phyloP scores from a whole-genome alignment of 1,140 invertebrate genomes.

The Ostrea denselamellosa region DNA sequence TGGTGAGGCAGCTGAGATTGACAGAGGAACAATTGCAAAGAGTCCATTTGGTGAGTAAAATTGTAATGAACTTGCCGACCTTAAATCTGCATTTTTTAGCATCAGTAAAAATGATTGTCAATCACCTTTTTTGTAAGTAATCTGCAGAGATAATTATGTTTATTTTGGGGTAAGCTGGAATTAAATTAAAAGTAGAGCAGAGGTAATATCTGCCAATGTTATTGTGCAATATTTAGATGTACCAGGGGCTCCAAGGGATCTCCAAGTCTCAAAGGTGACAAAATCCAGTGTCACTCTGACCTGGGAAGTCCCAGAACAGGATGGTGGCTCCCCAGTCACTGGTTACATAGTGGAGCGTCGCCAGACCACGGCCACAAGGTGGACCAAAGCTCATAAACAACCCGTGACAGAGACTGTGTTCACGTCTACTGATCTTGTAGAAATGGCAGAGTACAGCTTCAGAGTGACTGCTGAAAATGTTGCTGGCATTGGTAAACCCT shows the following conservation, averaged over 20 bases:
- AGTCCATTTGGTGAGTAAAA: slow-evolving; percentile 74
- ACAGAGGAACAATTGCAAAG: slow-evolving; percentile 80
- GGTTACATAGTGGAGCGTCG: slow-evolving; percentile 94
- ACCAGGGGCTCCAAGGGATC: slow-evolving; percentile 73
- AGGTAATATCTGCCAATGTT: background rate
- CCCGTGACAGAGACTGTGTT: slow-evolving; percentile 83
- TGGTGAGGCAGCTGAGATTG: slow-evolving; percentile 86
- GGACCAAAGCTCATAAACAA: slow-evolving; percentile 81
- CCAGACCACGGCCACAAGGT: slow-evolving; percentile 85
- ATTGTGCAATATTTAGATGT: slow-evolving; percentile 78
- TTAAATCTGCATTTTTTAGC: too few species aligned
- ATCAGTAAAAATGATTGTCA: too few species aligned
- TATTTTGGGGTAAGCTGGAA: too few species aligned
- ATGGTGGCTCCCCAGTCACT: slow-evolving; percentile 96
- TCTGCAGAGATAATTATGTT: too few species aligned
- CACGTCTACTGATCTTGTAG: slow-evolving; percentile 93
- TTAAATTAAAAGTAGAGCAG: too few species aligned
- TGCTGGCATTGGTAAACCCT: slow-evolving; percentile 94
- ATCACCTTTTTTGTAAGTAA: too few species aligned
- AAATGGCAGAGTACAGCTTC: slow-evolving; percentile 97
- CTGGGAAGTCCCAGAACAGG: slow-evolving; percentile 98
- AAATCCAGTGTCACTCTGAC: slow-evolving; percentile 93
- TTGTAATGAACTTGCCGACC: background rate
- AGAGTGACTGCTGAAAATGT: slow-evolving; percentile 96
- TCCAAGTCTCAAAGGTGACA: slow-evolving; percentile 93